Conservation (phyloP, 1,140 invertebrate genomes). For the Whitmania pigra region DNA sequence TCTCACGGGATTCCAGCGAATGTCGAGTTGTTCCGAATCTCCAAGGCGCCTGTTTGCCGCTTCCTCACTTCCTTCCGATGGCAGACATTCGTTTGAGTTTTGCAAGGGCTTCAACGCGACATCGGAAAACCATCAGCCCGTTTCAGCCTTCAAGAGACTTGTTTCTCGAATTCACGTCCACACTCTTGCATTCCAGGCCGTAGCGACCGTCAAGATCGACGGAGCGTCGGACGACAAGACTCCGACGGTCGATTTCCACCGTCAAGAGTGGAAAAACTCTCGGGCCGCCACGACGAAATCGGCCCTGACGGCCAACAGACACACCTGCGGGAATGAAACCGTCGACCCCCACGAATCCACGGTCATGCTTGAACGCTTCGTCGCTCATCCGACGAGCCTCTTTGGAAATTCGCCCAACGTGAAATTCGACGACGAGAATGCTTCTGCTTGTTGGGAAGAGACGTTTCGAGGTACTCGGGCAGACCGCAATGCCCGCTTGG, state of each 20-base stretch:
- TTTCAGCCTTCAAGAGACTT: background rate
- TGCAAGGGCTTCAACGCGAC: no score
- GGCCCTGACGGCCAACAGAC: slow-evolving; percentile 66
- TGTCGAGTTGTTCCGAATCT: background rate
- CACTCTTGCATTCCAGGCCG: slow-evolving; percentile 47
- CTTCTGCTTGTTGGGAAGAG: slow-evolving; percentile 7
- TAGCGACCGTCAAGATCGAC: slow-evolving; percentile 51
- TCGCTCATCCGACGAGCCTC: slow-evolving; percentile 23
- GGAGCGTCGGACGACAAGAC: background rate
- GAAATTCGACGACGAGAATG: background rate
- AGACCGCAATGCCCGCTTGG: slow-evolving; percentile 15
- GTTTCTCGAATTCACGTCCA: slow-evolving; percentile 3
- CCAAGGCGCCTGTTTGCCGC: no score
- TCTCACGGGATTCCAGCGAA: background rate
- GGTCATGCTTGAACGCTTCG: slow-evolving; percentile 50
- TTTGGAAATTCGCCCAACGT: background rate
- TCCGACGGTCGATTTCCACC: background rate
- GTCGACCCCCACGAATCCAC: slow-evolving; percentile 58
- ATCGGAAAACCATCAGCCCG: no score
- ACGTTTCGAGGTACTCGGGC: no score
- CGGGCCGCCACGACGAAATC: slow-evolving; percentile 69
- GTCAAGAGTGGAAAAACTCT: slow-evolving; percentile 58
- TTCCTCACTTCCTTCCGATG: no score
- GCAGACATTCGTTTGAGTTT: no score
- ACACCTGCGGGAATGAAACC: slow-evolving; percentile 61